Evolutionary conservation across 2,797 vertebrate genomes (phyloP).

Genomic region (Squalus acanthias): DNA sequence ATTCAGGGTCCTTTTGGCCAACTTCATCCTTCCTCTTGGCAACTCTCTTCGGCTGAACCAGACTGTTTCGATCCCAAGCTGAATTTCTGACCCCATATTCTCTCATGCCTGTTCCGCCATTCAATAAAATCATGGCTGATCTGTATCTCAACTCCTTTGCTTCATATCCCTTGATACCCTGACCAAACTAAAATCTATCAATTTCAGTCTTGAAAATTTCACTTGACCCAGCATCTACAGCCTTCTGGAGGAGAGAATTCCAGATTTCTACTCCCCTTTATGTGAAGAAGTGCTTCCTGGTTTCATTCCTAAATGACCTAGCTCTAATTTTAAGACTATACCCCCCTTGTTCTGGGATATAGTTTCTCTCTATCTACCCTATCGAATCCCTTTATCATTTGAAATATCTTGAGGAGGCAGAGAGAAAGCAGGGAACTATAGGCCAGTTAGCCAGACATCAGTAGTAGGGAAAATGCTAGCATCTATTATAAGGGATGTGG

Average conservation of each 20-base stretch:
- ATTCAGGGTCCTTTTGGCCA: too few relatives aligned
- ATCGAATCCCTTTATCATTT: not conserved
- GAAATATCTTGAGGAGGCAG: not conserved
- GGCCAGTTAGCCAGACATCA: too few relatives aligned
- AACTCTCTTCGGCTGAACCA: not conserved
- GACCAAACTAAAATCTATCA: not conserved
- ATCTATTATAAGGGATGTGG: too few relatives aligned
- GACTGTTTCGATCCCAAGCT: not conserved
- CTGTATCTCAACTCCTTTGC: not conserved
- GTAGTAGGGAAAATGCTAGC: too few relatives aligned
- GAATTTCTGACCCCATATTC: not conserved
- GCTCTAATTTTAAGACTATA: not conserved
- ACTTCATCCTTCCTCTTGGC: too few relatives aligned
- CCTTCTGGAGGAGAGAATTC: not conserved
- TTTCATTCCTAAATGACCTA: not conserved
- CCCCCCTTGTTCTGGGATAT: not conserved
- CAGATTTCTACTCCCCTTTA: not conserved
- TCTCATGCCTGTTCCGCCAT: not conserved
- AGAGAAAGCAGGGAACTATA: too few relatives aligned
- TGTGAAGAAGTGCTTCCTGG: not conserved
- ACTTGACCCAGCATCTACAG: not conserved
- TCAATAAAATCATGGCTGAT: not conserved
- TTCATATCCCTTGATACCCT: not conserved
- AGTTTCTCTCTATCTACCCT: not conserved
- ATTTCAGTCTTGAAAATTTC: not conserved